Evolutionary conservation across 2,113 vertebrate genomes (phyloP), one percentile per base, ranked within the genome.

Genomic region (Phaethon lepturus): DNA sequence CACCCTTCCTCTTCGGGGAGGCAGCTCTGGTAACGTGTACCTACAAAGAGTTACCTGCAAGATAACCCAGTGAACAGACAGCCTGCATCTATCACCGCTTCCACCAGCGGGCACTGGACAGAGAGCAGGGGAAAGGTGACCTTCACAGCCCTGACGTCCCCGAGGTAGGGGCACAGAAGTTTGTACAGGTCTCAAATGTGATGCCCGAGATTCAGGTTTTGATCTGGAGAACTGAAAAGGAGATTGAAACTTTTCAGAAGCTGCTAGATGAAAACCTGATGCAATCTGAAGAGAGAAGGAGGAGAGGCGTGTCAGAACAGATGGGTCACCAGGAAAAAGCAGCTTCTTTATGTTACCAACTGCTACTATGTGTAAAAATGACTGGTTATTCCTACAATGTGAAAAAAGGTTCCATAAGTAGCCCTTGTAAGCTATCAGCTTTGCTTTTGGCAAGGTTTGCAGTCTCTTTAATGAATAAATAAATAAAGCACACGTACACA

Each of bases 271-370:
- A 86, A 91, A 92, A 75, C 11, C 11, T 31, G 4, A 64, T 53
- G 35, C 8, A 56, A 44, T 53, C 25, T 73, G 52, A 60, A 62
- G 53, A 60, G 47, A 75, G 26, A 20, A 71, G 38, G 63, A 89
- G 14, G 11, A 77, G 17, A 76, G 24, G 44, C 63, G 20, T 75
- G 38, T 60, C 44, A 85, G 64, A 94, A 94, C 66, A 96, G 87
- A 93, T 89, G 91, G 66, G 49, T 68, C 74, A 53, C 38, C 14
- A 58, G 74, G 23, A 83, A 25, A 94, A 95, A 94, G 60, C 66
- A 86, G 53, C 60, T 91, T 60, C 80, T 91, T 94, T 93, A 56
- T 58, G 52, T 50, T 96, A 76, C 55, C 47, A 71, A 1, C 38
- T 53, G 49, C 91, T 77, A 59, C 14, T 40, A 19, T 33, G 62